Evolutionary conservation across 2,888 invertebrate genomes (phyloP), one percentile per base, ranked within the genome.

Genomic region (Cheilosia soror): DNA sequence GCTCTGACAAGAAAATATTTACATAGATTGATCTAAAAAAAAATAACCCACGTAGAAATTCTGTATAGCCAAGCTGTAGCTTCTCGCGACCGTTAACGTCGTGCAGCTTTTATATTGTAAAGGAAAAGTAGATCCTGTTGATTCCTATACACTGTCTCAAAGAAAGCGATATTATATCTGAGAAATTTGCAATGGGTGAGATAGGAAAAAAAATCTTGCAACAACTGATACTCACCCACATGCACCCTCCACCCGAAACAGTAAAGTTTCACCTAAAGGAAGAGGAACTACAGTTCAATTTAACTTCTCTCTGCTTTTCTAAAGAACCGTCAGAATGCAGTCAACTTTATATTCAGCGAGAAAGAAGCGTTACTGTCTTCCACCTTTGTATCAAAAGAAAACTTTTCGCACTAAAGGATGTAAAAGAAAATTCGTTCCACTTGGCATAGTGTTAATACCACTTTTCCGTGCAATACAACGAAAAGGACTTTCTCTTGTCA

Each of bases 241-340:
- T 20, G 20, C 20, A 1, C 20, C 20, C 20, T 20, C 20, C 20
- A 20, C 20, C 20, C 20, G 20, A 20, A 0, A 2, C 0, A 20
- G 20, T 20, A 55, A 55, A 15, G 9, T 53, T 53, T 27, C 9
- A 15, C 13, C 27, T 2, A 29, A n/a, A 42, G n/a, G 27, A 51
- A 49, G 40, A 13, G 31, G 15, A 42, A 40, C 20, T 42, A 4
- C 5, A 20, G 20, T n/a, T 31, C 29, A 60, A 53, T 51, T 60
- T 27, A 49, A 6, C 49, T 20, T 72, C 20, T 42, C 11, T 25
- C 42, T 44, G 5, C 11, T 13, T 53, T 40, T 42, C 40, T 4
- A 44, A 62, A 44, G 31, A 31, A 73, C 63, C 53, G 31, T n/a
- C 62, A 44, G 15, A 33, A 49, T 49, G 58, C 20, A 29, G 42